Conservation (phyloP, 1,140 invertebrate species). For the Nephila pilipes region DNA sequence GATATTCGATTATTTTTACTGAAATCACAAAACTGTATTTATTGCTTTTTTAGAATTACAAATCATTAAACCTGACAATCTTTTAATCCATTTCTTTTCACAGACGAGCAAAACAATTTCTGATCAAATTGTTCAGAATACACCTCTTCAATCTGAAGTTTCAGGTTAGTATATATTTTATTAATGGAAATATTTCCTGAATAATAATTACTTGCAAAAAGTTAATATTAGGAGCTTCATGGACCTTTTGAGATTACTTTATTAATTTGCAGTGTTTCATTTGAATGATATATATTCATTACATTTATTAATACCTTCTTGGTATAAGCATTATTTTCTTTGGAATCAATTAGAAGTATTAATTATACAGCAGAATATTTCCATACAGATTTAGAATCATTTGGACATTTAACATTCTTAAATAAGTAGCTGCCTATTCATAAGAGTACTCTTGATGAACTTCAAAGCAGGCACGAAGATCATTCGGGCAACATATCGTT, state of each 20-base stretch:
- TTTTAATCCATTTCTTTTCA: background rate
- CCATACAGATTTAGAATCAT: too few relatives aligned
- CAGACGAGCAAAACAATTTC: background rate
- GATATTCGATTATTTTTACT: too few relatives aligned
- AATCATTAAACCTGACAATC: background rate
- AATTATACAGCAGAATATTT: too few relatives aligned
- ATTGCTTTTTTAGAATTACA: background rate
- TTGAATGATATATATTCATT: background rate
- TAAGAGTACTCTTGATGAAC: too few relatives aligned
- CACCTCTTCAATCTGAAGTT: too few relatives aligned
- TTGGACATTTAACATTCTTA: too few relatives aligned
- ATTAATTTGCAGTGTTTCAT: background rate
- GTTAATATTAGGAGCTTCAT: background rate
- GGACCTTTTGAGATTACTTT: background rate
- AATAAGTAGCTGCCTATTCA: too few relatives aligned
- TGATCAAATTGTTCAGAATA: background rate
- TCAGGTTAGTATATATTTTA: background rate
- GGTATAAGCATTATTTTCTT: too few relatives aligned
- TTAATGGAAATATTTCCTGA: background rate
- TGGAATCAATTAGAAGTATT: too few relatives aligned
- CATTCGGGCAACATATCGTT: too few relatives aligned
- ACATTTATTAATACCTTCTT: background rate
- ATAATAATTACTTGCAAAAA: background rate
- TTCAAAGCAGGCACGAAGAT: too few relatives aligned
- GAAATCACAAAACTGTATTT: background rate